Evolutionary conservation across 1,140 invertebrate species (phyloP).

Genomic region (Copidosoma floridanum): DNA sequence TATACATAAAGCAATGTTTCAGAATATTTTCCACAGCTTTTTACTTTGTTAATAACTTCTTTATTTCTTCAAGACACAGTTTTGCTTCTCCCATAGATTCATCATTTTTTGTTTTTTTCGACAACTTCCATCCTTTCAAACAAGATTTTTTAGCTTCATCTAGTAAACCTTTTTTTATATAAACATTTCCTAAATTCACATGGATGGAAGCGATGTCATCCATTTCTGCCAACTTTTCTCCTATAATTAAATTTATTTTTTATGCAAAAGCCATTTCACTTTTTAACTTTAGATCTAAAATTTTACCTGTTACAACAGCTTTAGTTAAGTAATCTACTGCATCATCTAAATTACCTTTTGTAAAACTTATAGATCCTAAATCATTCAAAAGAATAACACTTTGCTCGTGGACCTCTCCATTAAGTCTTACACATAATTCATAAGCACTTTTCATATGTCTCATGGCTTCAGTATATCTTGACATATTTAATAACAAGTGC

Average conservation of each 20-base stretch:
- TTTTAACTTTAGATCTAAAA: no score
- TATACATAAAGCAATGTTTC: slow-evolving; percentile 11
- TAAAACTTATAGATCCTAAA: slow-evolving; percentile 72
- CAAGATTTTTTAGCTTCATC: slow-evolving; percentile 72
- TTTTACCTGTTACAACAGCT: slow-evolving; percentile 69
- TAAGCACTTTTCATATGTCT: slow-evolving; percentile 70
- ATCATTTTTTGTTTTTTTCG: slow-evolving; percentile 63
- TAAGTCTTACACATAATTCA: slow-evolving; percentile 63
- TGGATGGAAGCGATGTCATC: slow-evolving; percentile 71
- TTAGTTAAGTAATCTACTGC: slow-evolving; percentile 71
- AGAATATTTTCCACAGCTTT: neutral
- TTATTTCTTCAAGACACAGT: slow-evolving; percentile 68
- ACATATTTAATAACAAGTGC: slow-evolving; percentile 67
- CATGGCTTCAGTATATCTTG: slow-evolving; percentile 65
- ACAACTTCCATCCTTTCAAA: slow-evolving; percentile 68
- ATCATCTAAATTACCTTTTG: slow-evolving; percentile 64
- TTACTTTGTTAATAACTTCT: slow-evolving; percentile 44
- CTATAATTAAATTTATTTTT: slow-evolving; percentile 35
- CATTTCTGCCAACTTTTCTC: slow-evolving; percentile 61
- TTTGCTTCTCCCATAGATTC: slow-evolving; percentile 67
- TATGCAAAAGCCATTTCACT: slow-evolving; percentile 10
- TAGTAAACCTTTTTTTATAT: slow-evolving; percentile 69
- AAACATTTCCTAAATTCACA: slow-evolving; percentile 81
- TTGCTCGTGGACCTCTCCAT: slow-evolving; percentile 71
- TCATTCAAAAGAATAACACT: slow-evolving; percentile 81